Conservation (phyloP, 92 coral and sea anemone genomes). For the Virgularia gustaviana region DNA sequence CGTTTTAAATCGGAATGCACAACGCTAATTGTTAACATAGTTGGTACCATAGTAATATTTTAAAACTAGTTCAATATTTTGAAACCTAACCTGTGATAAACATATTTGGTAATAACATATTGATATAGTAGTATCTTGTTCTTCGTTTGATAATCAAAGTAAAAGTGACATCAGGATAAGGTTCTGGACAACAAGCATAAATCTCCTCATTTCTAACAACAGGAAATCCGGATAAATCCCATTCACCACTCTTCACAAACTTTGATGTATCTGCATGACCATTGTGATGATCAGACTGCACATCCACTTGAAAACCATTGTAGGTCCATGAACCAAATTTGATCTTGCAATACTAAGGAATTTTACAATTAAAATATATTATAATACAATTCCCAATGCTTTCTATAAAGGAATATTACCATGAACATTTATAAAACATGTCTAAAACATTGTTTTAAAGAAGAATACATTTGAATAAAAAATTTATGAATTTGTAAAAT, state of each 20-base stretch:
- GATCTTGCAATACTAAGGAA: constrained; percentile 59
- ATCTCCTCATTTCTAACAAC: constrained; percentile 47
- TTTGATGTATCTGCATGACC: constrained; percentile 51
- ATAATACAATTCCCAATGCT: no score
- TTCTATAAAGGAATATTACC: no score
- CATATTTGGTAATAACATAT: constrained; percentile 78
- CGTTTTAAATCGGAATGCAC: neutral
- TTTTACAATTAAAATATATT: no score
- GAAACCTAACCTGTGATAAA: constrained; percentile 70
- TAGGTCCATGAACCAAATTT: constrained; percentile 96
- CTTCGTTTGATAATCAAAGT: constrained; percentile 71
- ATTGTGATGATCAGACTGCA: constrained; percentile 50
- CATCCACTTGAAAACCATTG: constrained; percentile 70
- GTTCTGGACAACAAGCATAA: constrained; percentile 76
- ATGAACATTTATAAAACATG: no score
- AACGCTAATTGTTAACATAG: neutral
- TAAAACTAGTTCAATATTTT: neutral
- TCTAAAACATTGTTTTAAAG: no score
- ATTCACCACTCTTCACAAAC: constrained; percentile 80
- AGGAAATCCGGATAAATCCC: constrained; percentile 77
- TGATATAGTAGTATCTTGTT: constrained; percentile 75
- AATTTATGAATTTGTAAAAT: no score
- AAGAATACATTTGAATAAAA: no score
- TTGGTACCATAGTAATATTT: neutral
- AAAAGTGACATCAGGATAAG: constrained; percentile 83